Percentiles rank a stretch among this genome's conserved stretches.
Evolutionary conservation across 2,888 invertebrate genomes (phyloP).

Genomic region (Clitarchus hookeri): DNA sequence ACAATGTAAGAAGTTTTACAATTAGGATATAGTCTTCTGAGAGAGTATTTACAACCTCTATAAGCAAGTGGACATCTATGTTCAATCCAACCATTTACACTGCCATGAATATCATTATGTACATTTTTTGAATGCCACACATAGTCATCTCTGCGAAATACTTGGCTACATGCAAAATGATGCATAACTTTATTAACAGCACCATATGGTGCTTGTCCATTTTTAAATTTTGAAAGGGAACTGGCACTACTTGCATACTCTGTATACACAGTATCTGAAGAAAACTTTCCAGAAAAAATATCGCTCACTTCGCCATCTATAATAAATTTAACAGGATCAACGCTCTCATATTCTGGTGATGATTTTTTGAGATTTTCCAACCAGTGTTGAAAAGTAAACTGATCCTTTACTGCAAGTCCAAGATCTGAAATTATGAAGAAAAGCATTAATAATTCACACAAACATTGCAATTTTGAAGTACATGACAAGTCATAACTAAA

Average conservation of each 20-base stretch:
- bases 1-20: neutral
- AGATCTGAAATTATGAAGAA: neutral
- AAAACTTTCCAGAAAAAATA: neutral
- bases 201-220: neutral
- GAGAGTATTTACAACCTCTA: neutral
- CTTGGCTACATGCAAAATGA: neutral
- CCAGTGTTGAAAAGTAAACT: neutral
- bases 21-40: neutral
- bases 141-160: neutral
- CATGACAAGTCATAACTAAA: no score
- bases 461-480: no score
- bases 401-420: neutral
- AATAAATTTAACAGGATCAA: neutral
- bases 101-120: neutral
- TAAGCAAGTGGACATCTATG: neutral
- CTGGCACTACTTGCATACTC: neutral
- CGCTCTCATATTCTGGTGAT: neutral
- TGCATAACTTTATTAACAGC: neutral
- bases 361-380: neutral
- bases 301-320: neutral
- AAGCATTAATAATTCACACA: neutral
- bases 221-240: neutral
- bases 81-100: neutral
- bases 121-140: neutral
- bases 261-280: neutral